A percentile compares a stretch with the other conserved stretches of the same genome.
Evolutionary conservation across 2,797 vertebrate species (phyloP).

Genomic region (Enteromius fasciolatus): DNA sequence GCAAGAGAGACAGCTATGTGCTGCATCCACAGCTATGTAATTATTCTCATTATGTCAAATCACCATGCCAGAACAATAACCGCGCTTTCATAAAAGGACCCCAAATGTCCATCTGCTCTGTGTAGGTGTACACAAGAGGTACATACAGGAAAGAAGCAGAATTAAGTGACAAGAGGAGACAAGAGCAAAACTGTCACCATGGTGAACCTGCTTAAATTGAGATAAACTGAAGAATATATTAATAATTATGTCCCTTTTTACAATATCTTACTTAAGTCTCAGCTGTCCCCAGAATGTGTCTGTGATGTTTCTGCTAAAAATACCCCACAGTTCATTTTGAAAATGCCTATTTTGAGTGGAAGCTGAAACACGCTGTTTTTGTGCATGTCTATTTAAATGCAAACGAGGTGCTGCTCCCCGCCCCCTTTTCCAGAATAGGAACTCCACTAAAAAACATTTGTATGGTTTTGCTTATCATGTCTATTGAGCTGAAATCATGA

Average conservation of each 20-base stretch:
- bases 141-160: conserved; percentile 28
- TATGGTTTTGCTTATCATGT: too few relatives aligned
- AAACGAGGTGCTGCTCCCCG: not conserved
- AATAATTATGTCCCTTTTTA: not conserved
- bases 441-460: too few relatives aligned
- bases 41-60: conserved; percentile 67
- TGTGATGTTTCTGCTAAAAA: not conserved
- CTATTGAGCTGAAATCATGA: too few relatives aligned
- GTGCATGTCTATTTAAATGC: not conserved
- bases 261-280: not conserved
- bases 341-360: not conserved
- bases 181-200: not conserved
- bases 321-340: not conserved
- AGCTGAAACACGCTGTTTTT: not conserved
- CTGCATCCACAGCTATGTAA: conserved; percentile 56
- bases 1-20: conserved; percentile 27
- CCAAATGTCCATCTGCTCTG: conserved; percentile 48
- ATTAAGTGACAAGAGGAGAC: not conserved
- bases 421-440: not conserved
- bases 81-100: conserved; percentile 48
- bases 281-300: not conserved
- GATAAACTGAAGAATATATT: not conserved
- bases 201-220: not conserved
- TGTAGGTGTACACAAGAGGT: conserved; percentile 24
- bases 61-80: conserved; percentile 58